phyloP scores from a whole-genome alignment of 1,140 invertebrate genomes.

The Aphelenchoides fujianensis region DNA sequence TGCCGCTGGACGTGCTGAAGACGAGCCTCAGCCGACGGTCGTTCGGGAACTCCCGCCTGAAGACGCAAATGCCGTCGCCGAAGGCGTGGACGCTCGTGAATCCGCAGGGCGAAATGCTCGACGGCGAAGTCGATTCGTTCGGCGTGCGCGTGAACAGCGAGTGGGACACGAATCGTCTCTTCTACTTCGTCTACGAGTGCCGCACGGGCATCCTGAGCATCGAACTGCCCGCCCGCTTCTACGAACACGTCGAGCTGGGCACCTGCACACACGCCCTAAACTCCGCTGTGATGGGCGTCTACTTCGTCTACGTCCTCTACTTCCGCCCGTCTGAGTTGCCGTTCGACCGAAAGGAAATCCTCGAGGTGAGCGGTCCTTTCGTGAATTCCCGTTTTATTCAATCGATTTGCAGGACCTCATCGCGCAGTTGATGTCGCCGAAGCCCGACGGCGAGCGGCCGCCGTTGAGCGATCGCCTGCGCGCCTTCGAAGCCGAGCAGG shows the following conservation, averaged over 20 bases:
- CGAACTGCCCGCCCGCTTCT: neutral
- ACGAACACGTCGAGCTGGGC: neutral
- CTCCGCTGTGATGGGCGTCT: neutral
- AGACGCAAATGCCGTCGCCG: neutral
- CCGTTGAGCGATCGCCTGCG: constrained; percentile 1
- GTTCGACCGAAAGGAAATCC: neutral
- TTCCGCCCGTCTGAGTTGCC: neutral
- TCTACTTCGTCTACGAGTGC: constrained; percentile 1
- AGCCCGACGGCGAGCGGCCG: neutral
- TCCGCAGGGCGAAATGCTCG: neutral
- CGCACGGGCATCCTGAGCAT: neutral
- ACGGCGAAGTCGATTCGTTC: neutral
- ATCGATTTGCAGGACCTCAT: neutral
- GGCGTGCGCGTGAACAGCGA: neutral
- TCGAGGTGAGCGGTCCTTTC: neutral
- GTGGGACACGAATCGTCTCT: neutral
- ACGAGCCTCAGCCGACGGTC: neutral
- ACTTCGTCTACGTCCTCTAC: neutral
- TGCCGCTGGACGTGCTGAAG: neutral
- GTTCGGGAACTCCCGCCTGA: neutral
- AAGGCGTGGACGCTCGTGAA: constrained; percentile 3
- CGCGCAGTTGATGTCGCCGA: neutral
- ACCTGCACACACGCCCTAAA: neutral
- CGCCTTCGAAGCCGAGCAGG: neutral
- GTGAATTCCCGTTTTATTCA: neutral